Evolutionary conservation across 2,113 vertebrate species (phyloP), one percentile per base, ranked within the genome.

Genomic region (Heloderma charlesbogerti): DNA sequence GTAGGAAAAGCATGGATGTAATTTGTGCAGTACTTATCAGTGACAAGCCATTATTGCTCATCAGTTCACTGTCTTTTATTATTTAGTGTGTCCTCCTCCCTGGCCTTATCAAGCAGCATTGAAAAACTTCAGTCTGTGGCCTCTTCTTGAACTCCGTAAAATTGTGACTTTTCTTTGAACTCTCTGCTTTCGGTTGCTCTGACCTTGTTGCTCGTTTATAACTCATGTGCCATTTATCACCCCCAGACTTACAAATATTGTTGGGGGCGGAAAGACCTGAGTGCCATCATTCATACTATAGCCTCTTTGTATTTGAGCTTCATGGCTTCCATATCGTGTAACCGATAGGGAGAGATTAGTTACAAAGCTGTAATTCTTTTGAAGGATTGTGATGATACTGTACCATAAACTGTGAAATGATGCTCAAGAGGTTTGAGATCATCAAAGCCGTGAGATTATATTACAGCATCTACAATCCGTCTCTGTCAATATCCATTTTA

Each of bases 141-240:
- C 97, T 97, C 94, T 97, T 96, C 85, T 92, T 97, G 97, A 98
- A 97, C 97, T 96, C 97, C 6, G 92, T 92, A 92, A 95, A 97
- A 95, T 87, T 96, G 96, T 97, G 97, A 96, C 96, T 97, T 96
- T 95, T 97, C 95, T 97, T 97, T 98, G 97, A 97, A 97, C 97
- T 96, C 95, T 94, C 93, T 91, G 93, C 95, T 97, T 95, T 95
- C 93, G 92, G 94, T 95, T 96, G 92, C 90, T 93, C 93, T 97
- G 97, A 97, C 97, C 96, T 93, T 95, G 79, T 93, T 96, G 94
- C 94, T 95, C 95, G 81, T 96, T 97, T 97, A 93, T 96, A 96
- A 97, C 94, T 93, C 80, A 87, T 92, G 93, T 82, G 72, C 94
- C 92, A 95, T 98, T 97, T 97, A 95, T 98, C 97, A 97, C 92